Base-by-base conservation (phyloP, 2,113 vertebrate genomes). In the Ciconia maguari region DNA sequence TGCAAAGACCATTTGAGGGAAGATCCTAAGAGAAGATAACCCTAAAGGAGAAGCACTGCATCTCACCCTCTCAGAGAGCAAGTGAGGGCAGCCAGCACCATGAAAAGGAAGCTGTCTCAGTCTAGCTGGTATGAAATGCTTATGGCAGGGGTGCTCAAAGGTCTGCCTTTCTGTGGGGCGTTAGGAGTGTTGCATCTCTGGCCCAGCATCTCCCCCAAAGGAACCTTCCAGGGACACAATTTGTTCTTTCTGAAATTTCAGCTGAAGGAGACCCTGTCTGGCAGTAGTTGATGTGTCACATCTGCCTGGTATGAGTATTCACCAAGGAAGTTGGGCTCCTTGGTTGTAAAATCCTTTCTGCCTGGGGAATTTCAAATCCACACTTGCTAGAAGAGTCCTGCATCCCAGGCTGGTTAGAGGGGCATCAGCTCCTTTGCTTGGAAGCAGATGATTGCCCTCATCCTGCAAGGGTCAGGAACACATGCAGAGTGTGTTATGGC, bases 401-500 rank as follows among this genome's bases (percentile, higher is more conserved):
- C 68, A 57, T 52, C 44, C 69, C 36, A 52, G 41, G 22, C n/a
- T 46, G 29, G 27, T 41, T 54, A 46, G 52, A 68, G n/a, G 11
- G 41, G 6, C 42, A 20, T 46, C 19, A 13, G 34, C 30, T 65
- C 44, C 60, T n/a, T 69, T 76, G 57, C 48, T 46, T 38, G 42
- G 70, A 66, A 83, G 48, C 75, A 71, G 58, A 44, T 16, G 49
- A 18, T 10, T 3, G 2, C 20, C 16, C 20, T 74, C 25, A 38
- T 16, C 49, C 64, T 46, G 25, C 42, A 21, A 60, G 25, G 34
- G 52, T 34, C 48, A 83, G 71, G 41, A 71, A 41, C 13, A 4
- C 0, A 0, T 4, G 16, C 72, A 51, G 26, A 41, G 15, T 0
- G 0, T 18, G 49, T 11, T 21, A 24, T 1, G 2, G 65, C 81